These are phyloP conservation scores for Meriones psammophilus DNA, from an alignment of 2,797 vertebrate genomes.

Conservation along the genomic window DNA sequence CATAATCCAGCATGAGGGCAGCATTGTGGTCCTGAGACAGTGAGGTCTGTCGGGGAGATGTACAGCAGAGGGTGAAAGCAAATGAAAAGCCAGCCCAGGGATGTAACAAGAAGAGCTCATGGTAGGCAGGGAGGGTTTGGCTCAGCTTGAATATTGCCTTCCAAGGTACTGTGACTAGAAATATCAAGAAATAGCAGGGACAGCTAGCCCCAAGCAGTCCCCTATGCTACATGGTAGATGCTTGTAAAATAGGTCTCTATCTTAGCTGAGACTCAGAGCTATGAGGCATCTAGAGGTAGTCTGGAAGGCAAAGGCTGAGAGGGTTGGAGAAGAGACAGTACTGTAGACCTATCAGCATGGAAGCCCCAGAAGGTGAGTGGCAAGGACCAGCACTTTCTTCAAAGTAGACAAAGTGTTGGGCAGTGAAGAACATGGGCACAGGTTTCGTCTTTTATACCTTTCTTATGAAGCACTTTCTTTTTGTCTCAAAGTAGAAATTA, in stretches of 20 bases:
- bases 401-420: not conserved
- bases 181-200: accelerated
- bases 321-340: accelerated
- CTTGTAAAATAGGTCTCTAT: not conserved
- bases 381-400: not conserved
- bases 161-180: not conserved
- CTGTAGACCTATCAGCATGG: not conserved
- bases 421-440: accelerated
- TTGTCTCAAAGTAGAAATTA: not conserved
- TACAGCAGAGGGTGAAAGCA: not conserved
- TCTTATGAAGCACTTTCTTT: not conserved
- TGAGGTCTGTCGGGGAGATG: slow-evolving; percentile 86
- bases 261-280: not conserved
- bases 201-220: accelerated
- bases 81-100: not conserved
- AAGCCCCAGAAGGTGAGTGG: not conserved
- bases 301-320: not conserved
- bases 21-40: slow-evolving; percentile 95
- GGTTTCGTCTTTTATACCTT: not conserved
- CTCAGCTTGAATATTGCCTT: accelerated
- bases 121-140: not conserved
- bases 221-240: not conserved
- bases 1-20: slow-evolving; percentile 94
- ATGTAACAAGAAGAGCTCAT: accelerated
- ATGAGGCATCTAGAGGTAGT: not conserved